A percentile compares a stretch with the other conserved stretches of the same genome.
phyloP scores from a whole-genome alignment of 2,888 invertebrate genomes.

The Scrobipalpa costella region DNA sequence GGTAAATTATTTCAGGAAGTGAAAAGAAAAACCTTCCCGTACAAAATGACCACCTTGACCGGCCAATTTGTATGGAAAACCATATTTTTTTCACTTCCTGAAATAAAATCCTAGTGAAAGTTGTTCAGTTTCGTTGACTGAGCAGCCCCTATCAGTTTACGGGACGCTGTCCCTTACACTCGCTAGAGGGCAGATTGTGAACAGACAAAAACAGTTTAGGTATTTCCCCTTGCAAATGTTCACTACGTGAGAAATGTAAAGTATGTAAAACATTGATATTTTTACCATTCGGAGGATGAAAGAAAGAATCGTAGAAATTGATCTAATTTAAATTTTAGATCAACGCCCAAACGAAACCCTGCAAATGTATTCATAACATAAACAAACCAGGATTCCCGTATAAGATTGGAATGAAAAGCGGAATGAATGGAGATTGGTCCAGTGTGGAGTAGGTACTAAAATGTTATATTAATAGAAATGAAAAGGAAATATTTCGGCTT shows the following conservation, averaged over 20 bases:
- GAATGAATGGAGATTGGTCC: not conserved
- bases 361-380: not conserved
- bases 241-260: not conserved
- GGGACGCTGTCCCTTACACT: too few species aligned
- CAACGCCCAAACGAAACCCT: not conserved
- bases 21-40: too few species aligned
- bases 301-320: not conserved
- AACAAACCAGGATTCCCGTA: not conserved
- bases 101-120: too few species aligned
- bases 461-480: not conserved
- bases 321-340: not conserved
- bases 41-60: too few species aligned
- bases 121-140: too few species aligned
- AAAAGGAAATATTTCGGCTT: not conserved
- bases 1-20: too few species aligned
- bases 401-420: conserved; percentile 5
- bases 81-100: too few species aligned
- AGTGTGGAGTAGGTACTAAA: not conserved
- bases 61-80: too few species aligned
- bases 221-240: not conserved
- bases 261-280: not conserved
- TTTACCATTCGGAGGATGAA: not conserved
- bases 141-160: too few species aligned
- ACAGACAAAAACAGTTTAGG: too few species aligned
- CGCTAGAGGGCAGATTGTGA: too few species aligned